Evolutionary conservation across 2,797 vertebrate species (phyloP).

Genomic region (Xyrichtys novacula): DNA sequence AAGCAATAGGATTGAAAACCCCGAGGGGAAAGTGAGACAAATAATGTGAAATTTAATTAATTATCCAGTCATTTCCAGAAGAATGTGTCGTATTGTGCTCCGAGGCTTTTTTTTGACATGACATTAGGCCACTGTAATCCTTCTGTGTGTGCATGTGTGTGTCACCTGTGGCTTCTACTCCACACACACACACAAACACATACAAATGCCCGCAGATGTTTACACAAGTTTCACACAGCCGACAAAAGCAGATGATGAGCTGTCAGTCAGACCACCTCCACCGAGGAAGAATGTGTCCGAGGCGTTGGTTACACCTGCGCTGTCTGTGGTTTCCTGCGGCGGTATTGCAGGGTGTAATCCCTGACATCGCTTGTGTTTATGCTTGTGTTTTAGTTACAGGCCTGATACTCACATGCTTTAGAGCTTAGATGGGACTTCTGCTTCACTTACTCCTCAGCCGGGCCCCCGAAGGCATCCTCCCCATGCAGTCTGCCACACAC

Average conservation of each 20-base stretch:
- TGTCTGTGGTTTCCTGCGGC: conserved; percentile 67
- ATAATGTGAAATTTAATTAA: not conserved
- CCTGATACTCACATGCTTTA: conserved; percentile 78
- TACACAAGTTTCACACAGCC: conserved; percentile 70
- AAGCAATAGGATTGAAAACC: not conserved
- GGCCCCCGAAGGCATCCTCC: conserved; percentile 59
- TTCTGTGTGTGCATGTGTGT: conserved; percentile 32
- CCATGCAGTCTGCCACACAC: conserved; percentile 48
- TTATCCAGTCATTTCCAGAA: conserved; percentile 15
- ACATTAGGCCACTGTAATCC: conserved; percentile 61
- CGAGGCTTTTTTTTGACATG: conserved; percentile 48
- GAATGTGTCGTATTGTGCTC: conserved; percentile 61
- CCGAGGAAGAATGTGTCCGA: conserved; percentile 57
- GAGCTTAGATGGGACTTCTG: conserved; percentile 72
- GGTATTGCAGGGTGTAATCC: conserved; percentile 72
- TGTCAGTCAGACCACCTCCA: conserved; percentile 71
- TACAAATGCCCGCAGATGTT: conserved; percentile 65
- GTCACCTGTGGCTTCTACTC: conserved; percentile 55
- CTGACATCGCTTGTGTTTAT: conserved; percentile 81
- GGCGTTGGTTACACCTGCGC: conserved; percentile 72
- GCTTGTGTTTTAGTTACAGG: conserved; percentile 86
- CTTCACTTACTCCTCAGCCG: conserved; percentile 62
- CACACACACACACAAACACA: conserved; percentile 22
- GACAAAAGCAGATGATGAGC: conserved; percentile 60
- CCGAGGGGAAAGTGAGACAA: not conserved